A percentile compares a stretch with the other conserved stretches of the same genome.
Evolutionary conservation across 2,113 vertebrate genomes (phyloP).

Genomic region (Triplophysa dalaica): DNA sequence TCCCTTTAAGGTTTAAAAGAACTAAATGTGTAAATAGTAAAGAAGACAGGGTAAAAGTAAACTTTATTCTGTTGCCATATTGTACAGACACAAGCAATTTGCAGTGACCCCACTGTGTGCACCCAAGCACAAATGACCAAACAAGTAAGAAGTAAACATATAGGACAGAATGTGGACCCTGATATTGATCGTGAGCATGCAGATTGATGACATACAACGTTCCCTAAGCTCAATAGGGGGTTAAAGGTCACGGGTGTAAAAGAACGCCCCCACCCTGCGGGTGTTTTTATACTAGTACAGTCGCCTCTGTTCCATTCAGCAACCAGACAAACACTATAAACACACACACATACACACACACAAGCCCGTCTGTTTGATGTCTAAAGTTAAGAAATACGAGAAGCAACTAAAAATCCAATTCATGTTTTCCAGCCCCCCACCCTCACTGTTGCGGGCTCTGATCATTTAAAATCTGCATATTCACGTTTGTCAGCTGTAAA

Average conservation of each 20-base stretch:
- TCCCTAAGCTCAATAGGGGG: slow-evolving; percentile 72
- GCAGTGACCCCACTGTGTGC: not conserved
- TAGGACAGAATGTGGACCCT: not conserved
- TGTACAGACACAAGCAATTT: not conserved
- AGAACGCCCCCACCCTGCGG: not conserved
- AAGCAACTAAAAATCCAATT: slow-evolving; percentile 33
- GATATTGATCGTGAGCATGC: slow-evolving; percentile 6
- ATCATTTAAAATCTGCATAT: slow-evolving; percentile 50
- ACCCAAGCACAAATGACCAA: not conserved
- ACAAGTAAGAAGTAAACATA: not conserved
- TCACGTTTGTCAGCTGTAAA: slow-evolving; percentile 58
- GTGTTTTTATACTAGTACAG: slow-evolving; percentile 23
- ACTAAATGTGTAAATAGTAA: too few relatives aligned
- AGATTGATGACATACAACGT: slow-evolving; percentile 66
- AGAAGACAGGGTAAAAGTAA: too few relatives aligned
- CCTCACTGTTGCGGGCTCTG: not conserved
- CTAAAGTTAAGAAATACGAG: slow-evolving; percentile 42
- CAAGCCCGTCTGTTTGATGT: slow-evolving; percentile 14
- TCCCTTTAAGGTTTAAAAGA: too few relatives aligned
- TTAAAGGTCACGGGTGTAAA: slow-evolving; percentile 75
- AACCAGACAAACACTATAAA: slow-evolving; percentile 3
- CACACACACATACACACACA: not conserved
- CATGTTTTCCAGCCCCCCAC: not conserved
- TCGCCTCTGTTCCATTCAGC: slow-evolving; percentile 9
- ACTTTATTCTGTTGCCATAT: too few relatives aligned